phyloP scores from a whole-genome alignment of 2,797 vertebrate genomes.

The Gallirallus australis region DNA sequence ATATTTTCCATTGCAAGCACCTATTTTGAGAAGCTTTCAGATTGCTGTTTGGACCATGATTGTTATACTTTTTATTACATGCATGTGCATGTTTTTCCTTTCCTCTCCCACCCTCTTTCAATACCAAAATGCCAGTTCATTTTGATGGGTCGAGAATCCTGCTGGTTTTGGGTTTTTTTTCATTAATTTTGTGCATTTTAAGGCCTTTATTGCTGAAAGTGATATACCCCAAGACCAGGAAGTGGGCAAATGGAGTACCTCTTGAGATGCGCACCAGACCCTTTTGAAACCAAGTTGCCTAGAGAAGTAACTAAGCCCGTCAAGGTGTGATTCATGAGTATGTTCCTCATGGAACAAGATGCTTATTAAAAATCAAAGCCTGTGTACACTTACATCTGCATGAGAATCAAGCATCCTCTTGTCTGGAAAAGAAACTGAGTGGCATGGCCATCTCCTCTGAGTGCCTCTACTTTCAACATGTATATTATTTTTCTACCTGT shows the following conservation, averaged over 20 bases:
- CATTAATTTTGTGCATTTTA: neutral
- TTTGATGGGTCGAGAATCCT: neutral
- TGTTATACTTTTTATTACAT: neutral
- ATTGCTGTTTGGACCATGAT: neutral
- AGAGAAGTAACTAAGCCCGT: neutral
- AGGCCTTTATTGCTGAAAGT: neutral
- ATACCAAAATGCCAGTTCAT: neutral
- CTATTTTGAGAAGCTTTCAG: neutral
- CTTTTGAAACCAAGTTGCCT: neutral
- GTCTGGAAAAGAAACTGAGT: neutral
- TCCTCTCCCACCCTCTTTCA: neutral
- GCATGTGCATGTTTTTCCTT: neutral
- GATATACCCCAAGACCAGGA: neutral
- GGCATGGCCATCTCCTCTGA: neutral
- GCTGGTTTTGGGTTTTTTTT: neutral
- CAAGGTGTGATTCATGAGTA: neutral
- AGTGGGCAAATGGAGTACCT: neutral
- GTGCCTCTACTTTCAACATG: neutral
- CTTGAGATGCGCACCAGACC: neutral
- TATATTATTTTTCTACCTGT: neutral
- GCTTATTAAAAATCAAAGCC: neutral
- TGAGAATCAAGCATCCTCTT: neutral
- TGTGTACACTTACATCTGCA: neutral
- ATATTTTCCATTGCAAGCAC: neutral
- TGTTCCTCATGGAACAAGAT: neutral